Evolutionary conservation across 2,797 vertebrate species (phyloP), one percentile per base, ranked within the genome.

Genomic region (Danio albolineatus): DNA sequence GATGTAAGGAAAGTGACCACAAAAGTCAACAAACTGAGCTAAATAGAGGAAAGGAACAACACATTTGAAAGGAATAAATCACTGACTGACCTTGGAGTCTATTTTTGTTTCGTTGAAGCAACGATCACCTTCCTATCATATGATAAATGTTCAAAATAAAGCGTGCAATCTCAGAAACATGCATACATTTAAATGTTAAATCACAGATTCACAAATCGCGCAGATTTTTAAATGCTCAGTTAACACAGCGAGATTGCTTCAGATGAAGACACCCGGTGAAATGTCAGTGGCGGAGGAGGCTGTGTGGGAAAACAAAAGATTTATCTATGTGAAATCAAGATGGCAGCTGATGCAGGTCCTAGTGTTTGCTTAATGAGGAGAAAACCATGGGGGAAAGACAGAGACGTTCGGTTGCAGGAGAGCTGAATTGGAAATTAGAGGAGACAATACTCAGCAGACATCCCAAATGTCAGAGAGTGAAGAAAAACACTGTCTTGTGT

Each of bases 311-410:
- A 88, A 83, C 79, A 85, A 88, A 82, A 85, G 83, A 78, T 82
- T 85, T 86, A 84, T 89, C 84, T 79, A 54, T 59, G 69, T 85
- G 84, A 82, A 85, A 79, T 80, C 76, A 64, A 73, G 84, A 85
- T 73, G 79, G 76, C 75, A 83, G 84, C 81, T 84, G 81, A 81
- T 73, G 48, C 61, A 70, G 76, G 80, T 78, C 78, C 74, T 76
- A 72, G 78, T 75, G 81, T 85, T 81, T 85, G 81, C 65, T 83
- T 83, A 85, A 85, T 83, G 81, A 85, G 81, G 53, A 85, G 78
- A 78, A 81, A 83, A 76, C 71, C 78, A 66, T 56, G 21, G 64
- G 79, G 82, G 79, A 76, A 79, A 66, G 66, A 76, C 38, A 51
- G 39, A 76, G 65, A 72, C 16, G 14, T 64, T 65, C 43, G 48